These are phyloP conservation scores for Brachionus rubens DNA, from an alignment of 1,140 invertebrate species.

Conservation along the genomic window DNA sequence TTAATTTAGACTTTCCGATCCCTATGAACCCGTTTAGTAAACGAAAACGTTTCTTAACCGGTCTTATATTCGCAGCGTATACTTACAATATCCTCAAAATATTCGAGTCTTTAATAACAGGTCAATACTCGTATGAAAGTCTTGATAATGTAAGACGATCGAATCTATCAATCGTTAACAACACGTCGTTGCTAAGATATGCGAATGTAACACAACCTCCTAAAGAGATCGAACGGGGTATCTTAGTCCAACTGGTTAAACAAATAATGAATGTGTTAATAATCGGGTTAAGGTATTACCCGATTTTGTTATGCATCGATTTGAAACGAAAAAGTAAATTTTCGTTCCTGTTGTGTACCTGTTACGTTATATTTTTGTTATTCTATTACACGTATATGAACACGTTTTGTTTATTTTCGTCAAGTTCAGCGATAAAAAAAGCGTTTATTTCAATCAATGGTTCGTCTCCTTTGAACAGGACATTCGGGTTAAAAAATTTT, in stretches of 20 bases:
- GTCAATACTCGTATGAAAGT: neutral
- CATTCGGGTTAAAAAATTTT: too few relatives aligned
- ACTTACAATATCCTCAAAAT: constrained; percentile 43
- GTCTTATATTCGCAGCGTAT: constrained; percentile 33
- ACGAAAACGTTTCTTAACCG: constrained; percentile 19
- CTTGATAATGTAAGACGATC: neutral
- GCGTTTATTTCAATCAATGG: neutral
- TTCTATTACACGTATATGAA: constrained; percentile 43
- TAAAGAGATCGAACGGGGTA: neutral
- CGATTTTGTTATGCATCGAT: constrained; percentile 17
- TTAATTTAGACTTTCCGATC: constrained; percentile 36
- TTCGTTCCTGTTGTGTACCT: constrained; percentile 7
- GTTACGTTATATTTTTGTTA: constrained; percentile 16
- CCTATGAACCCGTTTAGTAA: constrained; percentile 44
- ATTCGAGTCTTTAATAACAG: constrained; percentile 6
- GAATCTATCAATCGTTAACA: neutral
- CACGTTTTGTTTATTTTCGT: constrained; percentile 34
- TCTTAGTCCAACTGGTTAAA: neutral
- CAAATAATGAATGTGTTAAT: constrained; percentile 41
- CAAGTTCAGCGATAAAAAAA: constrained; percentile 1
- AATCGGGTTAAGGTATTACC: constrained; percentile 43
- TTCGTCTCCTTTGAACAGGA: too few relatives aligned
- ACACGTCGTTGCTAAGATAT: too few relatives aligned
- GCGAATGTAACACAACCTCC: neutral
- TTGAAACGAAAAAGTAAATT: constrained; percentile 39